These are phyloP conservation scores for Chymomyza fuscimana DNA, from an alignment of 2,888 invertebrate species.

Conservation along the genomic window DNA sequence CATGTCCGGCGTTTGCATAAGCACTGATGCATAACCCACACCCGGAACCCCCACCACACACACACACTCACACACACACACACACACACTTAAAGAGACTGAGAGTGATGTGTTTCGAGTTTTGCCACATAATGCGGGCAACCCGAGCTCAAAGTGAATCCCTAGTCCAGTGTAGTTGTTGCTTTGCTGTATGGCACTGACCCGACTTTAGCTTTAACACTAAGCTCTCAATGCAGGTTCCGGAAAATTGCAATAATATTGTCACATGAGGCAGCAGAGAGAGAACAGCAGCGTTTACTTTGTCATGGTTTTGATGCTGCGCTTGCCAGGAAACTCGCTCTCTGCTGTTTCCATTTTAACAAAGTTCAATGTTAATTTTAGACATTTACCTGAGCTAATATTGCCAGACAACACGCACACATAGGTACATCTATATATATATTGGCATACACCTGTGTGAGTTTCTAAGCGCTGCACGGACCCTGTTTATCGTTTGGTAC, in stretches of 20 bases:
- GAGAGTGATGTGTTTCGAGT: conserved; percentile 12
- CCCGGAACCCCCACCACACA: conserved; percentile 32
- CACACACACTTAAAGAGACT: not conserved
- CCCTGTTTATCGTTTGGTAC: not conserved
- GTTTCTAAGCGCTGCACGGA: not conserved
- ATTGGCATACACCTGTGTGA: conserved; percentile 5
- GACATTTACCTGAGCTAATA: conserved; percentile 74
- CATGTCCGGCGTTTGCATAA: conserved; percentile 57
- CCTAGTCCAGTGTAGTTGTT: conserved; percentile 14
- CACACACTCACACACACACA: conserved; percentile 4
- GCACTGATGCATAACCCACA: conserved; percentile 58
- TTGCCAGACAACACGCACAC: conserved; percentile 45
- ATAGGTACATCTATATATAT: conserved; percentile 4
- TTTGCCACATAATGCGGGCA: conserved; percentile 36
- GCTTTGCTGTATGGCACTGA: not conserved
- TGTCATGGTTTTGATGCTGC: conserved; percentile 13
- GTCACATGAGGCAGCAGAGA: conserved; percentile 45
- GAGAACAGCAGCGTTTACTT: not conserved
- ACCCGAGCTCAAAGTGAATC: conserved; percentile 37
- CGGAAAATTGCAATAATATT: conserved; percentile 72
- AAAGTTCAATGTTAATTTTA: conserved; percentile 75
- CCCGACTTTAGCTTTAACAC: conserved; percentile 53
- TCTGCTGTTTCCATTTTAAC: conserved; percentile 39
- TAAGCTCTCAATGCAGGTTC: conserved; percentile 49
- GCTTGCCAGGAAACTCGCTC: conserved; percentile 26